Evolutionary conservation across 2,797 vertebrate genomes (phyloP).

Genomic region (Cossypha heuglini): DNA sequence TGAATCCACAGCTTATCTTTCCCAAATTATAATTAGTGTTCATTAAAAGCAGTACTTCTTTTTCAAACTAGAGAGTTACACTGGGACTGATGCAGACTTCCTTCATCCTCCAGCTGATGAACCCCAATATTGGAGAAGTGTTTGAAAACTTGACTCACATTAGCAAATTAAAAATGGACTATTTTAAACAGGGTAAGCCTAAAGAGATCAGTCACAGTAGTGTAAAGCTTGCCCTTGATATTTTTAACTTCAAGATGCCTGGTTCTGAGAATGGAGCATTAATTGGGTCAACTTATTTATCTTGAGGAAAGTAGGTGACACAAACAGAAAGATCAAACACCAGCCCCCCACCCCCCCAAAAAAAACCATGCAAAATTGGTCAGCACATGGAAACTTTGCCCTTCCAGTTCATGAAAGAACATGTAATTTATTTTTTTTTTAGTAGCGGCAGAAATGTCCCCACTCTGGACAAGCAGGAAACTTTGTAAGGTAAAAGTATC

Average conservation of each 20-base stretch:
- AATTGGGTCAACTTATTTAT: neutral
- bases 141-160: neutral
- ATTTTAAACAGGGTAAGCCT: neutral
- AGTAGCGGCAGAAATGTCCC: neutral
- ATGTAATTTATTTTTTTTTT: neutral
- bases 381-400: neutral
- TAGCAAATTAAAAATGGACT: neutral
- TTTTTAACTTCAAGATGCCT: neutral
- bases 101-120: neutral
- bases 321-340: neutral
- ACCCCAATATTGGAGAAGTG: neutral
- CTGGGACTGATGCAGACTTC: neutral
- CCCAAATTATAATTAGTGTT: slow-evolving; percentile 36
- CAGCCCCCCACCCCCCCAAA: fast-evolving
- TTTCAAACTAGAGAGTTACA: neutral
- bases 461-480: neutral
- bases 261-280: neutral
- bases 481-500: neutral
- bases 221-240: neutral
- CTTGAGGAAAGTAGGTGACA: neutral
- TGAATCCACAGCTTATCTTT: slow-evolving; percentile 44
- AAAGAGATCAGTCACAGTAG: neutral
- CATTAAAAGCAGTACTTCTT: neutral
- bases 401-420: neutral
- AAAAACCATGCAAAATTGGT: neutral